Evolutionary conservation across 1,140 invertebrate genomes (phyloP).

Genomic region (Zaprionus ghesquierei): DNA sequence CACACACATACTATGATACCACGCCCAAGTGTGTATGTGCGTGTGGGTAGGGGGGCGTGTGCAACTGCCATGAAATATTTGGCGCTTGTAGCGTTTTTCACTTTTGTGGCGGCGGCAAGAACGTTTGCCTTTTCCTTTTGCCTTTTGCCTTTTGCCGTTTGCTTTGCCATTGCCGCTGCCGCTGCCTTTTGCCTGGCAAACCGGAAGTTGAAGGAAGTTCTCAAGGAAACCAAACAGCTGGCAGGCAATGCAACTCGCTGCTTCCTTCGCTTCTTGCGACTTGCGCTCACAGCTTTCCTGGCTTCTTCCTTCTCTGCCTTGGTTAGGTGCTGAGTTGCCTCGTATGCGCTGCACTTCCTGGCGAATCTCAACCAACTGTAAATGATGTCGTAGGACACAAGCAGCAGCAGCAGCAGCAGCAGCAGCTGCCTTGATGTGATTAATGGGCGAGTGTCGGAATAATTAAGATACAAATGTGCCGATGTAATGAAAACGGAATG

Average conservation of each 20-base stretch:
- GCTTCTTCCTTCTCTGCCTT: neutral
- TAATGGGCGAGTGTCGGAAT: neutral
- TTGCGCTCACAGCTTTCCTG: neutral
- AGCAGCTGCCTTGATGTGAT: conserved; percentile 1
- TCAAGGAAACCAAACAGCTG: conserved; percentile 51
- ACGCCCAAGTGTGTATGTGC: neutral
- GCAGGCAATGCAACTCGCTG: neutral
- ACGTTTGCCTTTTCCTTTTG: conserved; percentile 1
- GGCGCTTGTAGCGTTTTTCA: conserved; percentile 68
- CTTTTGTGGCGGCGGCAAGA: conserved; percentile 56
- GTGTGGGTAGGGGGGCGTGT: conserved; percentile 14
- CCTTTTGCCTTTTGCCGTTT: neutral
- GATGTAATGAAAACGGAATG: neutral
- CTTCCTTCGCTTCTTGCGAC: neutral
- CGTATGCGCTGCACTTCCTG: conserved; percentile 11
- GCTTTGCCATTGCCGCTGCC: conserved; percentile 9
- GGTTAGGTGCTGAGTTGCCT: conserved; percentile 15
- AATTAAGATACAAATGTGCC: conserved; percentile 3
- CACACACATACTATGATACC: neutral
- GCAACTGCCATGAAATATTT: conserved; percentile 70
- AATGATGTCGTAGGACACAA: neutral
- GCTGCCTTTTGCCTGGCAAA: conserved; percentile 11
- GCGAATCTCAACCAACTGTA: neutral
- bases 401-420: neutral
- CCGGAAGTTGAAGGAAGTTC: conserved; percentile 45